Evolutionary conservation across 2,797 vertebrate species (phyloP).

Genomic region (Intellagama lesueurii): DNA sequence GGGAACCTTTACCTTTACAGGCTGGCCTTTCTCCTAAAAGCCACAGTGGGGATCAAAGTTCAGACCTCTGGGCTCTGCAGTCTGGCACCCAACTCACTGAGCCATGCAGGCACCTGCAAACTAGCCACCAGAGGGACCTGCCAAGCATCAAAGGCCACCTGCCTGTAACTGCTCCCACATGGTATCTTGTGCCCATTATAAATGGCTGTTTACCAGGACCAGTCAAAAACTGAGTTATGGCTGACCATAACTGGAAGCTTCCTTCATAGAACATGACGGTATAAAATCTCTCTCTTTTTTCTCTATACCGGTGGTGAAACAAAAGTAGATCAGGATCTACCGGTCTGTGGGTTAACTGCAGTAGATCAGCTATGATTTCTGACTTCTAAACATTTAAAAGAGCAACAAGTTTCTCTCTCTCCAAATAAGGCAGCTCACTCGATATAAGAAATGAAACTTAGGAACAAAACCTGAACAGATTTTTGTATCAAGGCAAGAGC

Average conservation of each 20-base stretch:
- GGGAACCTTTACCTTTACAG: too few species aligned
- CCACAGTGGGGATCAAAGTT: too few species aligned
- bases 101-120: too few species aligned
- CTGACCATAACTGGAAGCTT: too few species aligned
- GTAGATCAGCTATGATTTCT: neutral
- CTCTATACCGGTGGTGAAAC: neutral
- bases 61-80: too few species aligned
- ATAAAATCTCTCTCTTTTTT: too few species aligned
- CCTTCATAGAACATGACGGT: too few species aligned
- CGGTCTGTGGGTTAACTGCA: neutral
- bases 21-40: too few species aligned
- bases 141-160: neutral
- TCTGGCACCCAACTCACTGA: too few species aligned
- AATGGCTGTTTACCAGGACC: too few species aligned
- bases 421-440: neutral
- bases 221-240: too few species aligned
- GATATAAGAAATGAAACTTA: neutral
- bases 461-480: neutral
- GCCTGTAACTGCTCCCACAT: neutral
- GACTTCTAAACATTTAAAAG: neutral
- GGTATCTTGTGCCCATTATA: too few species aligned
- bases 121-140: neutral
- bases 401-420: neutral
- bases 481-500: neutral
- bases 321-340: neutral